Base-by-base conservation (phyloP, 1,140 invertebrate species). In the Caligus rogercresseyi region DNA sequence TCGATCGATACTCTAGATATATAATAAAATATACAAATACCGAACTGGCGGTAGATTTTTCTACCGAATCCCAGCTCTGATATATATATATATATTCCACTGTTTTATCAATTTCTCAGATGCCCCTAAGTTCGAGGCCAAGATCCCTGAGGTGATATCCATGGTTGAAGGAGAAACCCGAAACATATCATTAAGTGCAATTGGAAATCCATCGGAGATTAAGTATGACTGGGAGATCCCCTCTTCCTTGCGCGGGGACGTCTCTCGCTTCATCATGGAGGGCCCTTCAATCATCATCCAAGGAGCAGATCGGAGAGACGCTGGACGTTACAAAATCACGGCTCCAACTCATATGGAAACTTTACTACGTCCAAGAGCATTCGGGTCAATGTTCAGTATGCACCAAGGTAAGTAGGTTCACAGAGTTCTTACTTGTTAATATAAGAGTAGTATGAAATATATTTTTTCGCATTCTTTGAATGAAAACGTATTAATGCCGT, bases 201-300 rank as follows among this genome's bases (percentile, higher is more conserved):
- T 25, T 3, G 54, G 54, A 20, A 56, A 56, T 56, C 54, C 54
- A 2, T 25, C 54, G n/a, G 54, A 56, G 24, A 56, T 56, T 25
- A 25, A 56, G 20, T 56, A 56, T 20, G 54, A n/a, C 2, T 56
- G 54, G 54, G 24, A 20, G 1, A 20, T 56, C 14, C 54, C 54
- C 2, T 56, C 54, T 4, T 16, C 15, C 16, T n/a, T n/a, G n/a
- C 7, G n/a, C n/a, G 15, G n/a, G n/a, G 20, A 56, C 2, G 1
- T 1, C 1, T 21, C 20, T 25, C 54, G 54, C 20, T 21, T 56
- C 24, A 20, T 13, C 54, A 20, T 21, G 15, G 19, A 21, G n/a
- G 24, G 24, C 3, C 54, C 20, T 23, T 20, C n/a, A 20, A n/a
- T 56, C n/a, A 56, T 25, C 15, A 56, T 56, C 16, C 20, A 20